Conservation (phyloP, 2,888 invertebrate genomes). For the Sphaeridia pumilis region DNA sequence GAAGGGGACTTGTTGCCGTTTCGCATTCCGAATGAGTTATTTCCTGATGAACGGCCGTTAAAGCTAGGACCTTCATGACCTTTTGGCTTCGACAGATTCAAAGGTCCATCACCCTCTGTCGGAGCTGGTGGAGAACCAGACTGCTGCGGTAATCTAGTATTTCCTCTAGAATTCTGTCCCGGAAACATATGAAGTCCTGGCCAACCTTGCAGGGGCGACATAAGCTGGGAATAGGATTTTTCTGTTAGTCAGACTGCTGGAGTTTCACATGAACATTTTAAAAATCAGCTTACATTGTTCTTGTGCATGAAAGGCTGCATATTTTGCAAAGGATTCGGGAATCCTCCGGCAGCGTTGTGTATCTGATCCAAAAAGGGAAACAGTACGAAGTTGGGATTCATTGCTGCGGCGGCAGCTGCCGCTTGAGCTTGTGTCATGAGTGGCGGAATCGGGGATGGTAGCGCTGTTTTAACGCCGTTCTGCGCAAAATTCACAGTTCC, state of each 20-base stretch:
- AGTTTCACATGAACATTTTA: neutral
- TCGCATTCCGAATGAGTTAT: conserved; percentile 34
- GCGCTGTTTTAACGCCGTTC: conserved; percentile 32
- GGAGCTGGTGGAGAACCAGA: conserved; percentile 29
- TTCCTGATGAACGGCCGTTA: conserved; percentile 28
- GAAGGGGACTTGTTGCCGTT: conserved; percentile 37
- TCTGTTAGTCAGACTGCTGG: no score
- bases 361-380: conserved; percentile 36
- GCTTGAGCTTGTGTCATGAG: conserved; percentile 31
- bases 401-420: conserved; percentile 27
- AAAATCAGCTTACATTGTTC: conserved; percentile 29
- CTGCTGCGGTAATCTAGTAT: conserved; percentile 12
- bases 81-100: conserved; percentile 81
- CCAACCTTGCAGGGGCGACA: conserved; percentile 44
- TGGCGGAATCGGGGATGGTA: conserved; percentile 33
- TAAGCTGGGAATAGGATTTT: conserved; percentile 45
- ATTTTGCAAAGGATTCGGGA: conserved; percentile 31
- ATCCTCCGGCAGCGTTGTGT: conserved; percentile 32
- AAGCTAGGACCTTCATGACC: conserved; percentile 33
- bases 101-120: conserved; percentile 65
- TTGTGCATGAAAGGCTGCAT: conserved; percentile 36
- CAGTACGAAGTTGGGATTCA: conserved; percentile 34
- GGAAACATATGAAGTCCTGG: conserved; percentile 32
- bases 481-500: neutral
- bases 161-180: conserved; percentile 31